Conservation (phyloP, 1,140 invertebrate genomes). For the Trialeurodes vaporariorum region DNA sequence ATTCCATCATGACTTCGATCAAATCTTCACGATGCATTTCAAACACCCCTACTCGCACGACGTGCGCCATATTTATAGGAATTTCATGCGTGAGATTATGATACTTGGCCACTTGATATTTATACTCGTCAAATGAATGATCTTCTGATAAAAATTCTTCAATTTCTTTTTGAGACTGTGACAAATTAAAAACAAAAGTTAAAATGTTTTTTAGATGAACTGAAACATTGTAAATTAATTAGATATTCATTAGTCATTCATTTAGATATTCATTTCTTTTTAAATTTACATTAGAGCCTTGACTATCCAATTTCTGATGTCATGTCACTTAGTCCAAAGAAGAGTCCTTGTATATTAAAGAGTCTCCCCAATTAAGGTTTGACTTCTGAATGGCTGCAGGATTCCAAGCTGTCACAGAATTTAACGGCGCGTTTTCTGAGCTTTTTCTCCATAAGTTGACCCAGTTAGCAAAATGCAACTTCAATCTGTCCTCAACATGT, state of each 20-base stretch:
- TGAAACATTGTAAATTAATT: slow-evolving; percentile 5
- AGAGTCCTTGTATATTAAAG: no score
- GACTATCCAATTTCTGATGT: no score
- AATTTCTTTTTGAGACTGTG: slow-evolving; percentile 44
- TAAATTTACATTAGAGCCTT: no score
- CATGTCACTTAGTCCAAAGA: no score
- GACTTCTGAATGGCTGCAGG: no score
- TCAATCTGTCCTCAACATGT: no score
- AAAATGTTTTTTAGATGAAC: not conserved
- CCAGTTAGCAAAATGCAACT: no score
- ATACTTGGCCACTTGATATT: slow-evolving; percentile 49
- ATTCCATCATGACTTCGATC: slow-evolving; percentile 54
- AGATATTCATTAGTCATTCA: slow-evolving; percentile 1
- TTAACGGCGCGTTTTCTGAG: no score
- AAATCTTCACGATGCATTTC: slow-evolving; percentile 70
- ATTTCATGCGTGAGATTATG: slow-evolving; percentile 49
- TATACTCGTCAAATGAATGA: slow-evolving; percentile 53
- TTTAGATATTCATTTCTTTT: not conserved
- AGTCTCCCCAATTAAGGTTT: no score
- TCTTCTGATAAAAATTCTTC: slow-evolving; percentile 52
- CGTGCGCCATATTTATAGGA: slow-evolving; percentile 47
- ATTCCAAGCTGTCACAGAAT: no score
- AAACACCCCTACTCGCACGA: slow-evolving; percentile 69
- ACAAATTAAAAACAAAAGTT: slow-evolving; percentile 6
- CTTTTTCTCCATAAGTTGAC: no score